Conservation (phyloP, 2,797 vertebrate genomes). For the Peromyscus eremicus region DNA sequence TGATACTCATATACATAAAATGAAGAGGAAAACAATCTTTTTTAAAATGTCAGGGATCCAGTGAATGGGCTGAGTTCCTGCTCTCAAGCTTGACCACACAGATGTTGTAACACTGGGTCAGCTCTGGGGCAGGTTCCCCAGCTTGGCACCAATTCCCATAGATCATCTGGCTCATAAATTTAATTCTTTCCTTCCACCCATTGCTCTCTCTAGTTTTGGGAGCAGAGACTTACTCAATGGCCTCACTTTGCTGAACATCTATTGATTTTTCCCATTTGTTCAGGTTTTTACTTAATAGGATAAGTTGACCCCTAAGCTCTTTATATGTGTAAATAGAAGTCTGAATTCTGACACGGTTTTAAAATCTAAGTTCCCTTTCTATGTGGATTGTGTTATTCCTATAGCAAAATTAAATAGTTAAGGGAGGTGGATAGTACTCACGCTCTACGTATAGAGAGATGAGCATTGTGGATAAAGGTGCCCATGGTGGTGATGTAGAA, state of each 20-base stretch:
- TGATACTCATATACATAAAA: neutral
- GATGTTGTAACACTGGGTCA: neutral
- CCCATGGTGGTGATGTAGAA: rapidly evolving
- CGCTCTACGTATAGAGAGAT: neutral
- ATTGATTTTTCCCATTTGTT: neutral
- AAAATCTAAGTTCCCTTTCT: neutral
- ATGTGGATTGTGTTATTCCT: neutral
- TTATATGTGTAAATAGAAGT: neutral
- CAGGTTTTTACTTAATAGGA: neutral
- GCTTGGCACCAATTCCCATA: rapidly evolving
- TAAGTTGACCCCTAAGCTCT: neutral
- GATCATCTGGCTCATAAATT: neutral
- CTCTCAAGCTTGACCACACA: neutral
- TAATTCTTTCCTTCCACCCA: too few relatives aligned
- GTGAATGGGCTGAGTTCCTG: rapidly evolving
- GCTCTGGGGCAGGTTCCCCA: rapidly evolving
- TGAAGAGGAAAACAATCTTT: neutral
- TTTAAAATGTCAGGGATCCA: neutral
- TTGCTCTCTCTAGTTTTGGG: neutral
- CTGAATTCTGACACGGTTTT: neutral
- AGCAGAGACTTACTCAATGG: neutral
- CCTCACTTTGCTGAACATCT: neutral
- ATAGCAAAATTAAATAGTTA: neutral
- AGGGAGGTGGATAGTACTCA: neutral
- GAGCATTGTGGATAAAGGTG: neutral